These are phyloP conservation scores for Willisornis vidua DNA, from an alignment of 2,113 vertebrate genomes.

Conservation along the genomic window DNA sequence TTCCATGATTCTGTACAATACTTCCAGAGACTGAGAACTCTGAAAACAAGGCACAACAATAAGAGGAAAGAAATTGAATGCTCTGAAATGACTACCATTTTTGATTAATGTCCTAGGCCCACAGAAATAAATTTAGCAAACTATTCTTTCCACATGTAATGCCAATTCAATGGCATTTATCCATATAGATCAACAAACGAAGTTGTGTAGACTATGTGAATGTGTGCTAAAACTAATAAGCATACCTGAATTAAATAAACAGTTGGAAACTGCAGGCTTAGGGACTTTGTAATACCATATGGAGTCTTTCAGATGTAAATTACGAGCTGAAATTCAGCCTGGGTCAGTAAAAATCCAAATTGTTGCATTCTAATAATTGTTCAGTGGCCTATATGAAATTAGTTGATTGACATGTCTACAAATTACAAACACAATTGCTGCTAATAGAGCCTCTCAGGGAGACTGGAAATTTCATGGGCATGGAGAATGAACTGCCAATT, in stretches of 20 bases:
- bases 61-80: background rate
- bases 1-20: background rate
- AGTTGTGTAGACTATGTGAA: background rate
- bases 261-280: background rate
- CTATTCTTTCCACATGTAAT: background rate
- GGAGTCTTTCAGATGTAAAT: slow-evolving; percentile 66
- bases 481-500: slow-evolving; percentile 44
- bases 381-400: slow-evolving; percentile 58
- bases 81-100: background rate
- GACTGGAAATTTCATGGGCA: slow-evolving; percentile 20
- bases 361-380: slow-evolving; percentile 55
- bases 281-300: slow-evolving; percentile 43
- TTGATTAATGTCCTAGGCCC: background rate
- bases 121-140: background rate
- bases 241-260: slow-evolving; percentile 58
- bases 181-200: background rate
- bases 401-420: slow-evolving; percentile 58
- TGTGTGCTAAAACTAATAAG: slow-evolving; percentile 11
- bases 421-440: slow-evolving; percentile 54
- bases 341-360: slow-evolving; percentile 58
- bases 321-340: slow-evolving; percentile 52
- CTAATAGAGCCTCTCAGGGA: slow-evolving; percentile 52
- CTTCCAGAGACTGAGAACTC: background rate
- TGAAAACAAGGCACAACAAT: background rate
- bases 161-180: background rate